Percentiles rank a stretch among this genome's conserved stretches.
phyloP scores from a whole-genome alignment of 2,888 invertebrate genomes.

The Odontocolon sp. region DNA sequence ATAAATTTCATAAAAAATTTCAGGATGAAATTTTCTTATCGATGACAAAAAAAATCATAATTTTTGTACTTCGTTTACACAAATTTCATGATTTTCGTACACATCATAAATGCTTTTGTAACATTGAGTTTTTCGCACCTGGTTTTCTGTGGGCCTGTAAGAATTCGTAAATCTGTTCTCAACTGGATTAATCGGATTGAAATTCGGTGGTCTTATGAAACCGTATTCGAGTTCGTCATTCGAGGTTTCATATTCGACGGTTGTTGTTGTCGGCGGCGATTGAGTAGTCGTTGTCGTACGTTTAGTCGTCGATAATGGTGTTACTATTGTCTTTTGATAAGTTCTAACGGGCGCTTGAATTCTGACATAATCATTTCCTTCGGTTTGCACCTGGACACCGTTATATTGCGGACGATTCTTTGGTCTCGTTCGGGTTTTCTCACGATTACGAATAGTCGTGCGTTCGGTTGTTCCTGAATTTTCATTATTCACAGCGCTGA shows the following conservation, averaged over 20 bases:
- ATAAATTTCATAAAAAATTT: too few species aligned
- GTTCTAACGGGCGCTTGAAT: constrained; percentile 69
- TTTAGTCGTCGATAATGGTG: constrained; percentile 56
- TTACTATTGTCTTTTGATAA: constrained; percentile 60
- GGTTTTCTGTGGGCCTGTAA: constrained; percentile 62
- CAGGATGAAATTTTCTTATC: too few species aligned
- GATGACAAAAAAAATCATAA: too few species aligned
- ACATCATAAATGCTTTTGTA: background rate
- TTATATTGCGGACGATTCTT: constrained; percentile 67
- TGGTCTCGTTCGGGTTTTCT: constrained; percentile 57
- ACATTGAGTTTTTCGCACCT: constrained; percentile 15
- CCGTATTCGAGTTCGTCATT: constrained; percentile 81
- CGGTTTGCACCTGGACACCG: constrained; percentile 72
- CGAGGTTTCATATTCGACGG: constrained; percentile 67
- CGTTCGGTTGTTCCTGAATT: constrained; percentile 56
- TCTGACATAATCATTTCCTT: constrained; percentile 76
- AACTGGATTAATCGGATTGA: constrained; percentile 70
- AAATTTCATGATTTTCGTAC: background rate
- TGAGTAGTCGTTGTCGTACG: constrained; percentile 63
- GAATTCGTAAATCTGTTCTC: constrained; percentile 61
- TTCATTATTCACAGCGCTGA: constrained; percentile 74
- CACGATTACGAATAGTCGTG: constrained; percentile 50
- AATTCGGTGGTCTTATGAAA: constrained; percentile 82
- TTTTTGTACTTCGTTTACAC: too few species aligned
- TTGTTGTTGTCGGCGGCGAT: constrained; percentile 68